Evolutionary conservation across 2,888 invertebrate species (phyloP), one percentile per base, ranked within the genome.

Genomic region (Molorchus minor): DNA sequence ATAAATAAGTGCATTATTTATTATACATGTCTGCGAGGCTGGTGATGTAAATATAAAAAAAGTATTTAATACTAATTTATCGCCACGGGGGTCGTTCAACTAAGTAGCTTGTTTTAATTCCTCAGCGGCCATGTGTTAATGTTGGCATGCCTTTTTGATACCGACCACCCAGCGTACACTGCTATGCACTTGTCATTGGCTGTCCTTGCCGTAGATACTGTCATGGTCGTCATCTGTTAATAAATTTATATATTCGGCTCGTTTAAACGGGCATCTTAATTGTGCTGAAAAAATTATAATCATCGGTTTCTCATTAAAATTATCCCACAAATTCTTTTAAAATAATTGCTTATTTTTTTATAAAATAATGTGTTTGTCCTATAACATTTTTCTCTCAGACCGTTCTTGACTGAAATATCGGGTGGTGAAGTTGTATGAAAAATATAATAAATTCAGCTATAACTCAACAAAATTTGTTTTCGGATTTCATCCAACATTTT

Each of bases 91-190:
- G 56, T 59, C 62, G 56, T 63, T 65, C 58, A 61, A 60, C 56
- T 61, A 58, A 63, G 65, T 63, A 52, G 61, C 65, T 65, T 52
- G 58, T 67, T 64, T 67, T 61, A 67, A 67, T 67, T 62, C 56
- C 49, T 40, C 47, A 56, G 47, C 49, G 59, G 52, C 65, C 62
- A 64, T 62, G 61, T 64, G 67, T 64, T 64, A 60, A 64, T 56
- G 58, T 54, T 47, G 60, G 57, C 65, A 61, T 61, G 51, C 33
- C 51, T 60, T 64, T 58, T 59, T 55, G 45, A 66, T 63, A 52
- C 47, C 62, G 70, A 69, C 70, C 70, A 70, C 70, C 70, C 68
- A 70, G 61, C 56, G 38, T 41, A 52, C 41, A 52, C 40, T 52
- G 41, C 40, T 40, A 58, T 49, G 38, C 25, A 20, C 41, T 58